Base-by-base conservation (phyloP, 2,888 invertebrate genomes). In the Eristalinus aeneus region DNA sequence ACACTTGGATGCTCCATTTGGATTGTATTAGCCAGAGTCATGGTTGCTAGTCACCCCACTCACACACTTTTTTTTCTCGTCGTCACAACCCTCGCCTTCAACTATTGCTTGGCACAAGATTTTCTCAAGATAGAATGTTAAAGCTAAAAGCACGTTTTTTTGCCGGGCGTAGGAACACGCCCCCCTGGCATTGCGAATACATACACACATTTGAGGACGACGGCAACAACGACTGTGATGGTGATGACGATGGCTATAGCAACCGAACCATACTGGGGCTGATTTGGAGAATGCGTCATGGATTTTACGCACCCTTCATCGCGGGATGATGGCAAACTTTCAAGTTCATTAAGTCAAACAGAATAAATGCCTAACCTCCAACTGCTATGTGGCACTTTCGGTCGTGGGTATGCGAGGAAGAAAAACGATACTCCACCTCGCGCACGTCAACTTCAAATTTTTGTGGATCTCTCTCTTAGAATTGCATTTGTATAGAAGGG, bases 261-360 rank as follows among this genome's bases (percentile, higher is more conserved):
- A 16, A 16, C 34, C 39, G 36, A 22, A 4, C 20, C 56, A 34
- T 39, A 11, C n/a, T 11, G 6, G 27, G 20, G 58, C 54, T 6
- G 69, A 53, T 11, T 2, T 74, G 27, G n/a, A 56, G 32, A 53
- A 34, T 46, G 31, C 46, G 65, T 75, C 61, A 75, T 46, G 74
- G 60, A 58, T 67, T 67, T 67, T 63, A 79, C 84, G 75, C 79
- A 85, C 61, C 72, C 75, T 72, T 79, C 74, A 56, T 16, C 67
- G 84, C 61, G 71, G 27, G 27, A 79, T 71, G 61, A 75, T 72
- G 75, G 56, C 65, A 79, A 74, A 75, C 75, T 84, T 84, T 75
- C 53, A 56, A 80, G 79, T 80, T 79, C 80, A 85, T 85, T 85
- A 80, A 68, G 65, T 54, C 74, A 79, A 79, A 84, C 61, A 67